Base-by-base conservation (phyloP, 2,888 invertebrate genomes). In the Seira musarum region DNA sequence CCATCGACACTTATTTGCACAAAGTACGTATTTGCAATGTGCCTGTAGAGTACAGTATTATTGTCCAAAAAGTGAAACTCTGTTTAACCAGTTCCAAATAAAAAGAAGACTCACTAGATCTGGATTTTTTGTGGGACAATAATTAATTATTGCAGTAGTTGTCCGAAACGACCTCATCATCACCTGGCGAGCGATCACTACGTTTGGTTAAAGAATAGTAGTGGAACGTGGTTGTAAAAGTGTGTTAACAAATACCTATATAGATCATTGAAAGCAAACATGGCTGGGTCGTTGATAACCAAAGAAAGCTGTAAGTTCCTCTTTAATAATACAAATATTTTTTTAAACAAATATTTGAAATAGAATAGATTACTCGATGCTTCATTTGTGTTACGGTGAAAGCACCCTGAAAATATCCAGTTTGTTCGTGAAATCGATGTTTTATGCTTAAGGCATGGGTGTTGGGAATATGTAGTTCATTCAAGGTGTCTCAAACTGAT, bases 281-380 rank as follows among this genome's bases (percentile, higher is more conserved):
- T 80, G 80, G 80, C 80, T 22, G 49, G 70, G 46, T 75, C 68
- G 25, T 57, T 82, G 15, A 60, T 82, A 64, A 75, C 71, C 75
- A 79, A 57, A 75, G 82, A 82, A 79, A 79, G 75, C 66, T 49
- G 82, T 82, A 82, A 82, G 82, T 82, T 68, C 30, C 49, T 40
- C 13, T 40, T n/a, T n/a, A n/a, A n/a, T n/a, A n/a, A n/a, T n/a
- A n/a, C n/a, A n/a, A n/a, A n/a, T n/a, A n/a, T n/a, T n/a, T n/a
- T n/a, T n/a, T n/a, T n/a, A n/a, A n/a, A n/a, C n/a, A n/a, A n/a
- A n/a, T n/a, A n/a, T n/a, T n/a, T n/a, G n/a, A n/a, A n/a, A n/a
- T n/a, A n/a, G n/a, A n/a, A n/a, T n/a, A n/a, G n/a, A n/a, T n/a
- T n/a, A n/a, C n/a, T n/a, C n/a, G n/a, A n/a, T n/a, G n/a, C n/a